Conservation (phyloP, 2,888 invertebrate species). For the Selenia dentaria region DNA sequence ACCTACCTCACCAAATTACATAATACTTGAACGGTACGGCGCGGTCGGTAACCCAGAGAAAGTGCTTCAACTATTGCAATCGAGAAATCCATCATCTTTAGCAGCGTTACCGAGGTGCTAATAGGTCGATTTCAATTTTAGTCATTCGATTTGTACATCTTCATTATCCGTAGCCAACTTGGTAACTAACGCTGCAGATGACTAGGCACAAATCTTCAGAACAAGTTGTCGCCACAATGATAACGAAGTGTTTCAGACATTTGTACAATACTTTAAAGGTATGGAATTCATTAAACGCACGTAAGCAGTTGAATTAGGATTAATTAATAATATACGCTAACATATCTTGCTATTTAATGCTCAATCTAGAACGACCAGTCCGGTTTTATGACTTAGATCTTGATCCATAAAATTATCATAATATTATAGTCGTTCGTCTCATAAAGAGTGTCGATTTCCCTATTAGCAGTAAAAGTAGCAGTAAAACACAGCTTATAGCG, state of each 20-base stretch:
- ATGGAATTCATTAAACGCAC: too few relatives aligned
- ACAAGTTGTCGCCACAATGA: conserved; percentile 15
- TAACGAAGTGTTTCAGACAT: too few relatives aligned
- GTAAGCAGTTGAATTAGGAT: too few relatives aligned
- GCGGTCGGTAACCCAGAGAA: conserved; percentile 57
- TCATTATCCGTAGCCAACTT: conserved; percentile 36
- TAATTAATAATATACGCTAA: too few relatives aligned
- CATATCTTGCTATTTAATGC: too few relatives aligned
- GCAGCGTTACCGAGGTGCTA: conserved; percentile 42
- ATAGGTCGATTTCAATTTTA: conserved; percentile 52
- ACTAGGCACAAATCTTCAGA: conserved; percentile 19
- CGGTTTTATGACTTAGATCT: background rate
- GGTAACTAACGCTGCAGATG: conserved; percentile 22
- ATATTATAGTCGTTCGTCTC: too few relatives aligned
- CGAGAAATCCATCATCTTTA: conserved; percentile 61
- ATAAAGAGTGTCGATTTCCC: background rate
- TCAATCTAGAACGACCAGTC: conserved; percentile 4
- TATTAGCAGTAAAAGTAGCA: background rate
- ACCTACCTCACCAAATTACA: conserved; percentile 44
- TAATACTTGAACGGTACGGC: conserved; percentile 39
- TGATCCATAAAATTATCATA: conserved; percentile 5
- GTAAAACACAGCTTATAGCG: background rate
- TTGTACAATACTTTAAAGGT: too few relatives aligned
- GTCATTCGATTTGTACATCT: conserved; percentile 41
- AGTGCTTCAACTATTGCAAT: conserved; percentile 62